Base-by-base conservation (phyloP, 2,797 vertebrate genomes). In the Micropoecilia bifurca region DNA sequence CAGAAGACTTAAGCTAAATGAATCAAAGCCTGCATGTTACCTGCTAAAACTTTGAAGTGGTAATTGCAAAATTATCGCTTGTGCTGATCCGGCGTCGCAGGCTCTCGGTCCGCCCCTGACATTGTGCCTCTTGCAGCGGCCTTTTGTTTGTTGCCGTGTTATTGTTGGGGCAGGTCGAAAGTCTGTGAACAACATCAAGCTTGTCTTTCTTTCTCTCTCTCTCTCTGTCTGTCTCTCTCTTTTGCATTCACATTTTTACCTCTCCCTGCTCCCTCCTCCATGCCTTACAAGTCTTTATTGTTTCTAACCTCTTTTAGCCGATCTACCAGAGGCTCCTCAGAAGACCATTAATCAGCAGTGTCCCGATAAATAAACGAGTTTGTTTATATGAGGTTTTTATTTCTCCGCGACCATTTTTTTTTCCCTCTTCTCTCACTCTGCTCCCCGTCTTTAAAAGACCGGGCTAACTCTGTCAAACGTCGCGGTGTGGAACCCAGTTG, bases 1-100 rank as follows among this genome's bases (percentile, higher is more conserved):
- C 89, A 93, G 91, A 95, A 90, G 92, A 96, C 93, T 95, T 96
- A 88, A 92, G 93, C 93, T 95, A 96, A 97, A 96, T 96, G 92
- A 96, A 96, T 95, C 94, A 95, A 95, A 96, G 94, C 93, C 90
- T 90, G 83, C 86, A 86, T 89, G 86, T 94, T 94, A 95, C 92
- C 95, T 95, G 93, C 91, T 89, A 93, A 53, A 87, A 88, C 94
- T 95, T 95, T 95, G 95, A 95, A 96, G 95, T 95, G 86, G 88
- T 94, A 95, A 96, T 96, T 96, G 93, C 86, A 89, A 93, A 95
- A 95, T 92, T 78, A 91, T 94, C 93, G 91, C 91, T 83, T 91
- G 83, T 93, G 91, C 93, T 95, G 92, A 95, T 92, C 93, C 91
- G 92, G 88, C 90, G 88, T 73, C 89, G 87, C 89, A 90, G 91